These are phyloP conservation scores for Epiblema foenella DNA, from an alignment of 2,888 invertebrate species.

Conservation along the genomic window DNA sequence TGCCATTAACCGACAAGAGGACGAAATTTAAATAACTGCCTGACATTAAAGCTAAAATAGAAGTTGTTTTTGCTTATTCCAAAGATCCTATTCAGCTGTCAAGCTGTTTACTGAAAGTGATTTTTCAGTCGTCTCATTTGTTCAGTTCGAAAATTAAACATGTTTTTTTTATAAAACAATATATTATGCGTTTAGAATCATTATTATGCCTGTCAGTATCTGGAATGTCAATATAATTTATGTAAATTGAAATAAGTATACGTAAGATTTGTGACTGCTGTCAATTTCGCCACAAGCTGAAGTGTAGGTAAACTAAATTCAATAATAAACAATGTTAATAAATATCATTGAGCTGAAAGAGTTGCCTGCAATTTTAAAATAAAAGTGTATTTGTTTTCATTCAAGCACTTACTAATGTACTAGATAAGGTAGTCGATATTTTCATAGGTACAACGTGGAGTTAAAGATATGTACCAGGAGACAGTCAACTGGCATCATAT, in stretches of 20 bases:
- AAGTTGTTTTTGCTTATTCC: slow-evolving; percentile 23
- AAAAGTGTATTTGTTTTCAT: too few relatives aligned
- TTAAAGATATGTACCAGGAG: too few relatives aligned
- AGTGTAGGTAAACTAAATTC: neutral
- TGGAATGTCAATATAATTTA: neutral
- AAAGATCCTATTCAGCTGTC: slow-evolving; percentile 35
- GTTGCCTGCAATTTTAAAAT: too few relatives aligned
- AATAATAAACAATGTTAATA: too few relatives aligned
- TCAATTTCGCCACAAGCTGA: neutral
- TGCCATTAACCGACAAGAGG: slow-evolving; percentile 23
- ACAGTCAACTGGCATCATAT: too few relatives aligned
- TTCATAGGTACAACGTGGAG: too few relatives aligned
- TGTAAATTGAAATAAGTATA: slow-evolving; percentile 1
- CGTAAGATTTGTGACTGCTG: neutral
- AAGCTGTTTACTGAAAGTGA: slow-evolving; percentile 13
- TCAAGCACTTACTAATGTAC: too few relatives aligned
- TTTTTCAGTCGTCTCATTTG: slow-evolving; percentile 10
- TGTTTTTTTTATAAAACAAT: neutral
- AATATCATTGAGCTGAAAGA: too few relatives aligned
- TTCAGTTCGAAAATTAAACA: neutral
- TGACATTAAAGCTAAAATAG: slow-evolving; percentile 20
- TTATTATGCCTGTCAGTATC: neutral
- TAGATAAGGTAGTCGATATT: too few relatives aligned
- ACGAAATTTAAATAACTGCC: slow-evolving; percentile 21
- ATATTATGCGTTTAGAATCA: neutral